Conservation (phyloP, 2,113 vertebrate genomes). For the Antechinus flavipes region DNA sequence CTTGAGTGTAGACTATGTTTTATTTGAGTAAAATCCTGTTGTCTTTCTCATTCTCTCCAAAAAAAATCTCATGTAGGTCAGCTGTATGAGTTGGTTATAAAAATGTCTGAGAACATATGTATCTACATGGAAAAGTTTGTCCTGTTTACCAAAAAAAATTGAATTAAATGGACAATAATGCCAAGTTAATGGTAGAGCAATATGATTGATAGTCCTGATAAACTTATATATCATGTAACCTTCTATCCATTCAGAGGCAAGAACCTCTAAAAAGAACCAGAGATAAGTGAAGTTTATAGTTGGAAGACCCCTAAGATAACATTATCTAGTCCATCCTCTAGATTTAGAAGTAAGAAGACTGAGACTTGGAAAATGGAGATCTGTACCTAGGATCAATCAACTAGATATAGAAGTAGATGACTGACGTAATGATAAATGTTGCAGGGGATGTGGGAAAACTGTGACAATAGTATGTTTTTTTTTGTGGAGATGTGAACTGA, state of each 20-base stretch:
- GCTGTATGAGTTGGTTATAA: neutral
- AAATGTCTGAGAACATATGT: neutral
- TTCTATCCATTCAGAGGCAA: neutral
- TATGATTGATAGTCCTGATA: neutral
- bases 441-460: too few relatives aligned
- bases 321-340: neutral
- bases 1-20: constrained; percentile 14
- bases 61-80: neutral
- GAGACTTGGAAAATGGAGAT: neutral
- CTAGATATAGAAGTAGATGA: neutral
- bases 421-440: too few relatives aligned
- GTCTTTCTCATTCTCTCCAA: neutral
- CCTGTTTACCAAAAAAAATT: constrained; percentile 8
- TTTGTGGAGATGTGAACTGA: too few relatives aligned
- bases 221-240: neutral
- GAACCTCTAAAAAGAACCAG: neutral
- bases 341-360: neutral
- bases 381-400: neutral
- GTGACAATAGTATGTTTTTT: too few relatives aligned
- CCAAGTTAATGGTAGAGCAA: constrained; percentile 12
- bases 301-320: neutral
- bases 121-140: constrained; percentile 27
- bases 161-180: neutral
- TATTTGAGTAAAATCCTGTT: neutral
- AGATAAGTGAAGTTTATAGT: neutral